Evolutionary conservation across 1,140 invertebrate species (phyloP).

Genomic region (Diachasmimorpha longicaudata): DNA sequence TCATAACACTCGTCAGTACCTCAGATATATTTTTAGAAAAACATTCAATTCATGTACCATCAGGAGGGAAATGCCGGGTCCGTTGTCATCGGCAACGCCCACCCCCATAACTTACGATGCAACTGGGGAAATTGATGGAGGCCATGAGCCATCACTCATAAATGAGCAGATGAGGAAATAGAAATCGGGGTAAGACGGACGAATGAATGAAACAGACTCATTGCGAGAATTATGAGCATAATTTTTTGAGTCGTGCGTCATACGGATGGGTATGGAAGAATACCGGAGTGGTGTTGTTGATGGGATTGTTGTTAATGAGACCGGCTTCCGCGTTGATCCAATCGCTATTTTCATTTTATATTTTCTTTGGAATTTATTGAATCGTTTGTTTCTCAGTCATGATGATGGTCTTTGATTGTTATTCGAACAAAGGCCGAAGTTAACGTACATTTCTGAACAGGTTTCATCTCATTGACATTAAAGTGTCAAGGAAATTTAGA

Average conservation of each 20-base stretch:
- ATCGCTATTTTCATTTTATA: neutral
- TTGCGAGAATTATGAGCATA: neutral
- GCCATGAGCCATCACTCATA: neutral
- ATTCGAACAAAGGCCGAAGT: no score
- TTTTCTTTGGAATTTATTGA: neutral
- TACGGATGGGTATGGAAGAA: neutral
- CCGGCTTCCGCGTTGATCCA: neutral
- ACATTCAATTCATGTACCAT: no score
- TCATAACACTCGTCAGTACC: no score
- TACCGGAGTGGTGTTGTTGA: no score
- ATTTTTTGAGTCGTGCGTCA: slow-evolving; percentile 17
- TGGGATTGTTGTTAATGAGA: neutral
- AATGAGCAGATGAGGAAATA: neutral
- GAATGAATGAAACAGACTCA: neutral
- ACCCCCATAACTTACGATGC: neutral
- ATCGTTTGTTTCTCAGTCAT: neutral
- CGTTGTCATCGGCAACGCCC: neutral
- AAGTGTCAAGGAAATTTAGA: no score
- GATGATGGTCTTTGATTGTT: no score
- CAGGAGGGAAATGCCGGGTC: neutral
- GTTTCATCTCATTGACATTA: no score
- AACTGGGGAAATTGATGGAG: neutral
- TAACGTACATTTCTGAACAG: no score
- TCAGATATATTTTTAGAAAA: no score
- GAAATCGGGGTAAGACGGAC: neutral